A percentile compares a stretch with the other conserved stretches of the same genome.
phyloP scores from a whole-genome alignment of 1,140 invertebrate genomes.

The Charaxes varanes region DNA sequence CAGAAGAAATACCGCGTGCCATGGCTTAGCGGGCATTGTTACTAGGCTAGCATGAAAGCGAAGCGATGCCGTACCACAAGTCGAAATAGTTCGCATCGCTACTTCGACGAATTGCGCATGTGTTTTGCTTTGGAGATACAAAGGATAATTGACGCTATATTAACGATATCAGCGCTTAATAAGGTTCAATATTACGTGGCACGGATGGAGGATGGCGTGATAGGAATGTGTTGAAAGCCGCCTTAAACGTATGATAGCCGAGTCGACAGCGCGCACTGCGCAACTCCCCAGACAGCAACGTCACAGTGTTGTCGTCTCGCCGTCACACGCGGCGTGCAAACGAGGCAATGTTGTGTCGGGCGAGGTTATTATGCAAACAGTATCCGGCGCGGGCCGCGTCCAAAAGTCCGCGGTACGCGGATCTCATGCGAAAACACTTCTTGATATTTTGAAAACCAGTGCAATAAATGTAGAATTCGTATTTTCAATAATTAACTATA shows the following conservation, averaged over 20 bases:
- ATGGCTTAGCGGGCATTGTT: constrained; percentile 62
- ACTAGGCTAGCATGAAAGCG: constrained; percentile 44
- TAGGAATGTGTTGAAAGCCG: constrained; percentile 37
- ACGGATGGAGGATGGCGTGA: constrained; percentile 13
- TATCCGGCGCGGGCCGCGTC: constrained; percentile 18
- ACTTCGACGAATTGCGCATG: constrained; percentile 28
- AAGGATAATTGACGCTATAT: neutral
- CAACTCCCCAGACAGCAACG: constrained; percentile 69
- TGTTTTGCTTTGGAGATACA: constrained; percentile 13
- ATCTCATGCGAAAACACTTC: constrained; percentile 31
- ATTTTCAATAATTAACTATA: no score
- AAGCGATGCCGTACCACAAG: constrained; percentile 11
- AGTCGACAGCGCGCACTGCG: constrained; percentile 68
- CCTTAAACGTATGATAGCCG: constrained; percentile 40
- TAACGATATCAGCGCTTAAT: constrained; percentile 1
- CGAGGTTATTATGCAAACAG: constrained; percentile 33
- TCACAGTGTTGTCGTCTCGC: constrained; percentile 30
- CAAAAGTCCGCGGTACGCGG: constrained; percentile 28
- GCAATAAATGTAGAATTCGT: constrained; percentile 7
- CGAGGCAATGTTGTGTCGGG: constrained; percentile 29
- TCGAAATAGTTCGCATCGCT: constrained; percentile 18
- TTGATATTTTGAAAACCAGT: no score
- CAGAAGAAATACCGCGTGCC: constrained; percentile 67
- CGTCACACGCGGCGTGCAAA: no score
- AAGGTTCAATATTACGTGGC: constrained; percentile 20